phyloP scores from a whole-genome alignment of 2,797 vertebrate species.

The Pantherophis vulpinus region DNA sequence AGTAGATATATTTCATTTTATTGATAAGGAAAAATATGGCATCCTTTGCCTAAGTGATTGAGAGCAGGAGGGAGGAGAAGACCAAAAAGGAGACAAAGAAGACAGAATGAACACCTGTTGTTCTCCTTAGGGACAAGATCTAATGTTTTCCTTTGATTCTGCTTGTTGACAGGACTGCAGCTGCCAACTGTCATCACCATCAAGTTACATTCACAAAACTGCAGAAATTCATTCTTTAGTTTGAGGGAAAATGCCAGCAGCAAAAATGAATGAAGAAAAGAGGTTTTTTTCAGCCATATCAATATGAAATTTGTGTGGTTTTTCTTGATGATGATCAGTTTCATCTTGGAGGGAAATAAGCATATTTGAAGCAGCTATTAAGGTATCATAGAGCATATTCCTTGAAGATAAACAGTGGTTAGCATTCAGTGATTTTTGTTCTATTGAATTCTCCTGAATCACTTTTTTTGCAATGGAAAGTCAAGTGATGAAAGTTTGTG shows the following conservation, averaged over 20 bases:
- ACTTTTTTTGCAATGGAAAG: not conserved
- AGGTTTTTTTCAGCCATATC: not conserved
- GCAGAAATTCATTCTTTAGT: constrained; percentile 36
- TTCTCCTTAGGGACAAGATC: constrained; percentile 79
- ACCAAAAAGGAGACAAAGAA: constrained; percentile 76
- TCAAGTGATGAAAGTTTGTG: not conserved
- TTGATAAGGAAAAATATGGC: constrained; percentile 56
- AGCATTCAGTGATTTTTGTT: not conserved
- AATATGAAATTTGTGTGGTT: not conserved
- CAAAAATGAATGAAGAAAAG: constrained; percentile 23
- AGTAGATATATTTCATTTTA: constrained; percentile 25
- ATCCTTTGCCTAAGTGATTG: constrained; percentile 51
- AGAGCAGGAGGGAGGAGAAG: constrained; percentile 47
- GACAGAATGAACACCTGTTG: constrained; percentile 86
- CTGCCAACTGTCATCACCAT: constrained; percentile 83
- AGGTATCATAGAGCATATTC: not conserved
- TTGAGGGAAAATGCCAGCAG: constrained; percentile 1
- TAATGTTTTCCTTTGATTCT: constrained; percentile 78
- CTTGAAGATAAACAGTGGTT: not conserved
- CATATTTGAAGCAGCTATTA: not conserved
- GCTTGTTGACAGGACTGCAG: constrained; percentile 69
- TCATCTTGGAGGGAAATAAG: not conserved
- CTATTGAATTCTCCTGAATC: not conserved
- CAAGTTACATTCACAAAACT: constrained; percentile 82
- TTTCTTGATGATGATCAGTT: not conserved